Percentiles rank a stretch among this genome's conserved stretches.
These are phyloP conservation scores for Drosophila carrolli DNA, from an alignment of 1,140 invertebrate species.

Conservation along the genomic window DNA sequence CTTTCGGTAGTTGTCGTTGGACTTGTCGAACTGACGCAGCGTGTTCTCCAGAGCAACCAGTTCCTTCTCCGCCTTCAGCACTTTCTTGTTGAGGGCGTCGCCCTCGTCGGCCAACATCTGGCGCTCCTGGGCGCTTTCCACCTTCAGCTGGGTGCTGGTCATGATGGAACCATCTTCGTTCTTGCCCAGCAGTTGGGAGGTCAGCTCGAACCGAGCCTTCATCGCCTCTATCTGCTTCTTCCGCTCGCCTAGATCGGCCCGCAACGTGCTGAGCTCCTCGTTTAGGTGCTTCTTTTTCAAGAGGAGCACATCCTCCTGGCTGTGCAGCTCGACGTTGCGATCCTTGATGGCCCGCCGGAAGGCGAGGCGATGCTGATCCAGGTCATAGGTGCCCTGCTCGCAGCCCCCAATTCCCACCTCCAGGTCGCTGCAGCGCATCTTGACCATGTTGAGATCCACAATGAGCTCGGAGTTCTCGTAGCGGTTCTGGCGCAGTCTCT, in stretches of 20 bases:
- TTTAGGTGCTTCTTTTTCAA: constrained; percentile 85
- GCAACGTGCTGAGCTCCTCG: constrained; percentile 86
- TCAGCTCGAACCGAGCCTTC: constrained; percentile 84
- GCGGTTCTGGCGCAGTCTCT: constrained; percentile 85
- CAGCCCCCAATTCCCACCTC: constrained; percentile 86
- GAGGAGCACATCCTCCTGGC: constrained; percentile 86
- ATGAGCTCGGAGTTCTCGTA: constrained; percentile 86
- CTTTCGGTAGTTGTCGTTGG: constrained; percentile 87
- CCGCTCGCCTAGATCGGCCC: constrained; percentile 85
- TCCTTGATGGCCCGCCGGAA: constrained; percentile 87
- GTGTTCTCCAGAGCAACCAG: constrained; percentile 90
- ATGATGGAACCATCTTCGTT: constrained; percentile 86
- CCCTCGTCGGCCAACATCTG: constrained; percentile 88
- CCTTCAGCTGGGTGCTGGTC: constrained; percentile 87
- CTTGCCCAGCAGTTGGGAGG: constrained; percentile 84
- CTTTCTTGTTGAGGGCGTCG: constrained; percentile 88
- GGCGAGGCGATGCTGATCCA: constrained; percentile 87
- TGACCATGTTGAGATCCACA: constrained; percentile 87
- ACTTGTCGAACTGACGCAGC: constrained; percentile 87
- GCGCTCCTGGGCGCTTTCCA: constrained; percentile 88
- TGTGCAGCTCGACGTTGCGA: constrained; percentile 86
- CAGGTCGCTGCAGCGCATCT: constrained; percentile 86
- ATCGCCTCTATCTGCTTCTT: constrained; percentile 86
- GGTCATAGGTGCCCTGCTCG: constrained; percentile 86
- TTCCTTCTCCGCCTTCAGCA: constrained; percentile 88